Conservation (phyloP, 1,140 invertebrate species). For the Fopius arisanus region DNA sequence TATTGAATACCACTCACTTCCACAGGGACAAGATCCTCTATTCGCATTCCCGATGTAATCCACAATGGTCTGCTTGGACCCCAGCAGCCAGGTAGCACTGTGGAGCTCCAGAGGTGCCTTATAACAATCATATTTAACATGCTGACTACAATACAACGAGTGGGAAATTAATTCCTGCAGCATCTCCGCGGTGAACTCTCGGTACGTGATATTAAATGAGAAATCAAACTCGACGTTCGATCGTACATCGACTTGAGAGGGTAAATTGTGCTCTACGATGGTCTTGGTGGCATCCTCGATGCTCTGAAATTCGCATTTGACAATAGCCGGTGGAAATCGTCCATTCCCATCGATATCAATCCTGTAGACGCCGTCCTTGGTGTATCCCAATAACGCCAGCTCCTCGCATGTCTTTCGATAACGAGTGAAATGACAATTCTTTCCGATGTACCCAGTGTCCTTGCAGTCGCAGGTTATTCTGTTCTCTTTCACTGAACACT, state of each 20-base stretch:
- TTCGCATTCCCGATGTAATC: conserved; percentile 87
- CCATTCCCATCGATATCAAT: conserved; percentile 95
- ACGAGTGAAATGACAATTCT: conserved; percentile 92
- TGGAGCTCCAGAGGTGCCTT: conserved; percentile 87
- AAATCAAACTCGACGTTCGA: conserved; percentile 79
- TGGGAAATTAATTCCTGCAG: conserved; percentile 87
- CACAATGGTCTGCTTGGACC: conserved; percentile 80
- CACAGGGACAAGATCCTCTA: conserved; percentile 69
- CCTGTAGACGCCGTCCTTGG: conserved; percentile 86
- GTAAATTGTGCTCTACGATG: conserved; percentile 91
- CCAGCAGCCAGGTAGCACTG: conserved; percentile 89
- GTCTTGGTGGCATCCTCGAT: conserved; percentile 87
- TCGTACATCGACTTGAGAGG: conserved; percentile 86
- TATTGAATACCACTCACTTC: conserved; percentile 67
- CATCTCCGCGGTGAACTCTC: conserved; percentile 90
- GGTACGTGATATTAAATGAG: conserved; percentile 83
- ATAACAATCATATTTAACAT: conserved; percentile 91
- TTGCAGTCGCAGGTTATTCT: conserved; percentile 88
- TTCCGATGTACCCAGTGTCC: conserved; percentile 86
- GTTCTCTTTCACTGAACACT: conserved; percentile 88
- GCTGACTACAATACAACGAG: conserved; percentile 88
- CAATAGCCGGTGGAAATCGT: conserved; percentile 86
- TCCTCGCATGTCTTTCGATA: conserved; percentile 93
- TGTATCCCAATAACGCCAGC: conserved; percentile 83
- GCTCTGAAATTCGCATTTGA: conserved; percentile 89